phyloP scores from a whole-genome alignment of 1,140 invertebrate species.

The Odontomachus brunneus region DNA sequence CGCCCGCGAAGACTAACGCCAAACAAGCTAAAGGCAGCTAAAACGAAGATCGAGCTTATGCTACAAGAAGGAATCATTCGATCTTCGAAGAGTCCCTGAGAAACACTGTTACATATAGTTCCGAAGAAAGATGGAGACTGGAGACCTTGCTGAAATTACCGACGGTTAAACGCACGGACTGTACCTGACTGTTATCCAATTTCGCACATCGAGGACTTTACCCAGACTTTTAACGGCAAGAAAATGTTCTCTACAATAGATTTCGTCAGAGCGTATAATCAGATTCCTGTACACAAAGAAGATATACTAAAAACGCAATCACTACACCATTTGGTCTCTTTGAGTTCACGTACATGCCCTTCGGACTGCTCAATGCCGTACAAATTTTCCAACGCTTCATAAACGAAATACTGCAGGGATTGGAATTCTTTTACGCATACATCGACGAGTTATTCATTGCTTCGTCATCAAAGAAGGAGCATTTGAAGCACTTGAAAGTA shows the following conservation, averaged over 20 bases:
- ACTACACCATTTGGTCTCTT: conserved; percentile 67
- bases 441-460: no score
- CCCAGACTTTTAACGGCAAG: not conserved
- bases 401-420: not conserved
- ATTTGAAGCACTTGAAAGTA: not conserved
- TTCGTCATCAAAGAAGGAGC: not conserved
- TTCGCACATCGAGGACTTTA: conserved; percentile 14
- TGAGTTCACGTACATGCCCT: not conserved
- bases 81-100: conserved; percentile 31
- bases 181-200: conserved; percentile 43
- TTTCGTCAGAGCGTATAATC: not conserved
- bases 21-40: no score
- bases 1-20: not conserved
- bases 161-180: conserved; percentile 45
- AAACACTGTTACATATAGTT: conserved; percentile 44
- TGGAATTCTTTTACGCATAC: not conserved
- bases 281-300: not conserved
- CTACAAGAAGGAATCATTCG: not conserved
- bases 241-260: not conserved
- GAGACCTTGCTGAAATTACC: conserved; percentile 56
- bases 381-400: not conserved
- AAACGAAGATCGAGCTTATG: not conserved
- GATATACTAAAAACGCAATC: not conserved
- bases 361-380: not conserved
- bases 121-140: conserved; percentile 48